Evolutionary conservation across 2,888 invertebrate species (phyloP).

Genomic region (Cryptops parisi): DNA sequence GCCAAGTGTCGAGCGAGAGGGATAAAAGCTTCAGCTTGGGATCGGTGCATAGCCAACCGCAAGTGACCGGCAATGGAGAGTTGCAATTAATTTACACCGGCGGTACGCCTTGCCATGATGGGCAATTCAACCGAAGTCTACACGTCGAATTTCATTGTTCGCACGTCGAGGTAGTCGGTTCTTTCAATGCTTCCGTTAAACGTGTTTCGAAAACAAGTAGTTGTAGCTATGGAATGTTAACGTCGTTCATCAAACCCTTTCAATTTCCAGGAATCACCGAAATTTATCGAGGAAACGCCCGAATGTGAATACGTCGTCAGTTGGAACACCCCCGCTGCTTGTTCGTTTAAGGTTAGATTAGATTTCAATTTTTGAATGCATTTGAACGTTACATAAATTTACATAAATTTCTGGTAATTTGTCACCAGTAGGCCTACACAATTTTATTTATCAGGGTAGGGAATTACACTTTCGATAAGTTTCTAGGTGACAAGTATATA

Average conservation of each 20-base stretch:
- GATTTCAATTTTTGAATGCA: too few species aligned
- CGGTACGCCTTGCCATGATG: constrained; percentile 9
- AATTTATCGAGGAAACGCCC: constrained; percentile 12
- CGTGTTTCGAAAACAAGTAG: too few species aligned
- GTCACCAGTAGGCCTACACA: too few species aligned
- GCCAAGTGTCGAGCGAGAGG: constrained; percentile 3
- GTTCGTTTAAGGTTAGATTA: constrained; percentile 12
- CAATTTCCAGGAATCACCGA: constrained; percentile 10
- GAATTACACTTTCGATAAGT: too few species aligned
- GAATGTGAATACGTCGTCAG: constrained; percentile 12
- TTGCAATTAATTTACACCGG: constrained; percentile 8
- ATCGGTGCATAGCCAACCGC: constrained; percentile 8
- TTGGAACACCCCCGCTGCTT: constrained; percentile 15
- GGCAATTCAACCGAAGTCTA: constrained; percentile 6
- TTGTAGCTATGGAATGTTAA: too few species aligned
- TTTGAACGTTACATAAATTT: too few species aligned
- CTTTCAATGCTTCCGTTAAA: too few species aligned
- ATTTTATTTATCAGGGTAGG: too few species aligned
- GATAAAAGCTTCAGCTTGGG: constrained; percentile 11
- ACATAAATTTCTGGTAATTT: too few species aligned
- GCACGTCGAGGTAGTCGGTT: background rate
- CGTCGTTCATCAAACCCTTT: too few species aligned
- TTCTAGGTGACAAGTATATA: too few species aligned
- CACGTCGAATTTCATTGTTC: constrained; percentile 14
- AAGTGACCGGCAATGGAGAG: constrained; percentile 2